Evolutionary conservation across 2,797 vertebrate genomes (phyloP), one percentile per base, ranked within the genome.

Genomic region (Champsocephalus gunnari): DNA sequence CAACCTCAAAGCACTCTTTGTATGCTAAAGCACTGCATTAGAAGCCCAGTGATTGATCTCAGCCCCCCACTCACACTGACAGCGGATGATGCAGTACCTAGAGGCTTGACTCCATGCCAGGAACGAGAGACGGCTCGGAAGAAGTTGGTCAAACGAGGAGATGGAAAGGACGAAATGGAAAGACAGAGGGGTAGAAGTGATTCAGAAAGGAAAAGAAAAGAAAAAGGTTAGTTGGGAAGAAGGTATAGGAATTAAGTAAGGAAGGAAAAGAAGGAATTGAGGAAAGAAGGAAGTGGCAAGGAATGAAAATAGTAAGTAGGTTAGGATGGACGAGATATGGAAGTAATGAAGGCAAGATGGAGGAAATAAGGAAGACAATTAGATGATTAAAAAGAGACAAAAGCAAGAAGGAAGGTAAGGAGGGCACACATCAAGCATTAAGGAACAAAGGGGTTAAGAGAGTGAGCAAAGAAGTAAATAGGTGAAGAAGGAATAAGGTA

Each of bases 11-110:
- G 80, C 80, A 80, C 80, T 87, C 75, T 83, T 84, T 91, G 82
- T 87, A 91, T 91, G 83, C 85, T 86, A 90, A 90, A 89, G 74
- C 71, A 83, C 75, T 87, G 88, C 86, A 90, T 91, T 87, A 90
- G 84, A 84, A 77, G 81, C 76, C 24, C 60, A 66, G 72, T 83
- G 87, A 92, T 89, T 90, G 91, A 93, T 92, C 79, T 87, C 64
- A 71, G 77, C 73, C 87, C 81, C 84, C 87, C 85, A 78, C 88
- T 79, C 85, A 89, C 89, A 77, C 87, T 74, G 86, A 87, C 88
- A 85, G 80, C 53, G 81, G 82, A 85, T 86, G 87, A 91, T 88
- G 85, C 85, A 85, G 85, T 68, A 86, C 82, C 85, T 80, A 65
- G 61, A 84, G 82, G 78, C 84, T 85, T 73, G 80, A 83, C 61